Conservation (phyloP, 1,140 invertebrate genomes). For the Neotoxoptera formosana region DNA sequence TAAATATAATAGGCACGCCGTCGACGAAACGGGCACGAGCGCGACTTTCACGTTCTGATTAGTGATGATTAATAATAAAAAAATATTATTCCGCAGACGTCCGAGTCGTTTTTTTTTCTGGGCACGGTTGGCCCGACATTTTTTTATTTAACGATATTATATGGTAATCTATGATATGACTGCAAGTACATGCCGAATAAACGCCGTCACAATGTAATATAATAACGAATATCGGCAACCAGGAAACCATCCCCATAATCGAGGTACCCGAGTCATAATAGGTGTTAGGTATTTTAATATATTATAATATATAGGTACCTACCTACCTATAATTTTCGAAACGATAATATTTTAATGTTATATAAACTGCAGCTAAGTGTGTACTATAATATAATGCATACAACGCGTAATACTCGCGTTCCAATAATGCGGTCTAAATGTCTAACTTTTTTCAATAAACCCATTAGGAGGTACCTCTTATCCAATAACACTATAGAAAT, state of each 20-base stretch:
- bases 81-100: not conserved
- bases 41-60: conserved; percentile 45
- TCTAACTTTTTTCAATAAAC: not conserved
- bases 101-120: not conserved
- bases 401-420: not conserved
- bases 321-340: not conserved
- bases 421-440: not conserved
- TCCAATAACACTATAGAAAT: not conserved
- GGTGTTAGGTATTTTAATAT: not conserved
- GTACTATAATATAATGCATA: not conserved
- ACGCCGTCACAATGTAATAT: no score
- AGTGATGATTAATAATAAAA: not conserved
- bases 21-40: conserved; percentile 25
- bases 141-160: not conserved
- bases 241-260: not conserved
- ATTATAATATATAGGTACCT: not conserved
- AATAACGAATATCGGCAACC: not conserved
- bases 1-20: not conserved
- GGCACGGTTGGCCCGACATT: not conserved
- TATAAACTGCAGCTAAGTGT: not conserved
- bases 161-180: not conserved
- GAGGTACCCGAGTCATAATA: not conserved
- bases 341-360: not conserved
- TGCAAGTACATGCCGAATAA: not conserved
- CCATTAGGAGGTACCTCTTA: not conserved